A percentile compares a stretch with the other conserved stretches of the same genome.
Evolutionary conservation across 1,140 invertebrate genomes (phyloP).

Genomic region (Gryon sp.): DNA sequence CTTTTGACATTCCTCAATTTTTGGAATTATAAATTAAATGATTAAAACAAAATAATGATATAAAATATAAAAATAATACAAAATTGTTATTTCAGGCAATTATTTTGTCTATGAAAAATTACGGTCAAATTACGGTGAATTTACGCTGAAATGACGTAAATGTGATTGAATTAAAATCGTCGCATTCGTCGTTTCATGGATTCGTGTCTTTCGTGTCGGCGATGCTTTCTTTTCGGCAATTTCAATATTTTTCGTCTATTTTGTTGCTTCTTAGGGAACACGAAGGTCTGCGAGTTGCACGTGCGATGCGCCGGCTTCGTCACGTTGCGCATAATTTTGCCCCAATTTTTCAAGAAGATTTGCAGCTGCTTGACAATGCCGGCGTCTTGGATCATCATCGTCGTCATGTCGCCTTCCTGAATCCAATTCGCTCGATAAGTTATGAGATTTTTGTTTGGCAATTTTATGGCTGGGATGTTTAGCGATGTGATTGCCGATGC

Average conservation of each 20-base stretch:
- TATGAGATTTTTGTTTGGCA: constrained; percentile 58
- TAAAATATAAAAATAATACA: too few relatives aligned
- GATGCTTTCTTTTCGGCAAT: constrained; percentile 29
- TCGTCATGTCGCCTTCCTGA: constrained; percentile 73
- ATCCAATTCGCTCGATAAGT: constrained; percentile 74
- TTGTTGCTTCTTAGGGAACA: constrained; percentile 54
- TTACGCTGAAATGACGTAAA: background rate
- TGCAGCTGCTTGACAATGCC: constrained; percentile 75
- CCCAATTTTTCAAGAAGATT: constrained; percentile 77
- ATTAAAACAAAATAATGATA: too few relatives aligned
- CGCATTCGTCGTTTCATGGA: background rate
- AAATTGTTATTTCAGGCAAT: too few relatives aligned
- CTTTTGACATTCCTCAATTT: too few relatives aligned
- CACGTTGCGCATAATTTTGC: constrained; percentile 71
- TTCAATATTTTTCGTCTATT: constrained; percentile 33
- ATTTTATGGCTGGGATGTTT: constrained; percentile 67
- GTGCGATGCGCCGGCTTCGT: constrained; percentile 68
- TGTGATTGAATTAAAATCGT: background rate
- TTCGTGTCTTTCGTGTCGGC: background rate
- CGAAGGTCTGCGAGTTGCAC: constrained; percentile 64
- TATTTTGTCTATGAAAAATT: too few relatives aligned
- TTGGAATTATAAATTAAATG: too few relatives aligned
- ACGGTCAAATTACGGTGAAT: too few relatives aligned
- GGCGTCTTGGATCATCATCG: constrained; percentile 77
- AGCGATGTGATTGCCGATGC: constrained; percentile 71